Conservation (phyloP, 2,888 invertebrate genomes). For the Diarsia rubi region DNA sequence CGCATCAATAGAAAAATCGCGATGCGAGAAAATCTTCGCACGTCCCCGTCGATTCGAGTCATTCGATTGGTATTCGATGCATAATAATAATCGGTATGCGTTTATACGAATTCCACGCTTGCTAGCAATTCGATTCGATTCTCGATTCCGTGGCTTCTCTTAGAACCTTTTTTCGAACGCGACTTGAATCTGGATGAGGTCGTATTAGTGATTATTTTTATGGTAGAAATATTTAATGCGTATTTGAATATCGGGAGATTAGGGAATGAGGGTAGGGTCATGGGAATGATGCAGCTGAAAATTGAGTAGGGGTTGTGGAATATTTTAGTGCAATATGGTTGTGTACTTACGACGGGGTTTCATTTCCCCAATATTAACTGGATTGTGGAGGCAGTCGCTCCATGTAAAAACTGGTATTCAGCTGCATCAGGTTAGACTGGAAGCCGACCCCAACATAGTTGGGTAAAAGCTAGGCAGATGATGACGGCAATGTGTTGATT, state of each 20-base stretch:
- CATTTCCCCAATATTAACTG: no score
- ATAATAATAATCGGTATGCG: constrained; percentile 84
- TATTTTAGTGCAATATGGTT: not conserved
- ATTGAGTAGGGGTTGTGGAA: not conserved
- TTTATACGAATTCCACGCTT: constrained; percentile 81
- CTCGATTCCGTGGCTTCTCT: constrained; percentile 69
- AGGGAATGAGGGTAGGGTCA: not conserved
- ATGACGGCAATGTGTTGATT: no score
- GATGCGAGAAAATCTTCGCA: constrained; percentile 72
- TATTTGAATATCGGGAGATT: constrained; percentile 54
- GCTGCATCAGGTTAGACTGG: no score
- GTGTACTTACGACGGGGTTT: no score
- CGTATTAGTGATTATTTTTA: constrained; percentile 67
- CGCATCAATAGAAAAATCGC: constrained; percentile 69
- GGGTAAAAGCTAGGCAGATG: no score
- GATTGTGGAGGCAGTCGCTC: no score
- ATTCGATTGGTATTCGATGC: constrained; percentile 78
- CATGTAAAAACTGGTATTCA: no score
- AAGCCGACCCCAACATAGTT: no score
- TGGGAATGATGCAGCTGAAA: not conserved
- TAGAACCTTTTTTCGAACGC: constrained; percentile 80
- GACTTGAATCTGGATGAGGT: constrained; percentile 74
- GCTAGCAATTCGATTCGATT: constrained; percentile 73
- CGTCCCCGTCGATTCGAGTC: constrained; percentile 70
- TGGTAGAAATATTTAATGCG: constrained; percentile 58